Conservation (phyloP, 2,113 vertebrate species). For the Pteruthius melanotis region DNA sequence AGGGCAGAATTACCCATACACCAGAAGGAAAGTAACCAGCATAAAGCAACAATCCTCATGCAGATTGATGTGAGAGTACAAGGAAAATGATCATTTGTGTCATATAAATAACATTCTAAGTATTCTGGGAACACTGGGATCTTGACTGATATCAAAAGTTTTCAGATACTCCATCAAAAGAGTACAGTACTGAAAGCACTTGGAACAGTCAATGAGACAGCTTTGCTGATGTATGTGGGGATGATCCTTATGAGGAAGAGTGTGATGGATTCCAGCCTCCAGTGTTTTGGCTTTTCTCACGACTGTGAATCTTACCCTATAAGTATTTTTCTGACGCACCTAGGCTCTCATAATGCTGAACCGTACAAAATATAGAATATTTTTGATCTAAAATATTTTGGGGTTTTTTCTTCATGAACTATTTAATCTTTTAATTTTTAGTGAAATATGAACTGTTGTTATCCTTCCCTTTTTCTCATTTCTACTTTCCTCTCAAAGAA, state of each 20-base stretch:
- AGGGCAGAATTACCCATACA: not conserved
- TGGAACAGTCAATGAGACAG: not conserved
- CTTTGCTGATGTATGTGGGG: not conserved
- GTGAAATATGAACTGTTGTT: not conserved
- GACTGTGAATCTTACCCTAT: not conserved
- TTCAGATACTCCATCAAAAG: not conserved
- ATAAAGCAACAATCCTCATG: not conserved
- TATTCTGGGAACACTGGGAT: not conserved
- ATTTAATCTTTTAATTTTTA: not conserved
- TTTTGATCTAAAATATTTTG: not conserved
- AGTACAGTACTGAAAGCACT: not conserved
- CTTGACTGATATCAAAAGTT: not conserved
- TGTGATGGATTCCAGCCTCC: fast-evolving
- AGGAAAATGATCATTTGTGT: not conserved
- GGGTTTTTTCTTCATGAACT: not conserved
- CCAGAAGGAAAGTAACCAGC: not conserved
- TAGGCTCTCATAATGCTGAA: not conserved
- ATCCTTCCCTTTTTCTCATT: not conserved
- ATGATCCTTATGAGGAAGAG: not conserved
- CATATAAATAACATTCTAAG: not conserved
- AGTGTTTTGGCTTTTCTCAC: not conserved
- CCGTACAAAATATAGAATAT: not conserved
- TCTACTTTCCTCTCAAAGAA: not conserved
- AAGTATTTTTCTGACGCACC: not conserved
- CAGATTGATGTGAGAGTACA: not conserved